phyloP scores from a whole-genome alignment of 2,797 vertebrate genomes.

The Gadopsis marmoratus region DNA sequence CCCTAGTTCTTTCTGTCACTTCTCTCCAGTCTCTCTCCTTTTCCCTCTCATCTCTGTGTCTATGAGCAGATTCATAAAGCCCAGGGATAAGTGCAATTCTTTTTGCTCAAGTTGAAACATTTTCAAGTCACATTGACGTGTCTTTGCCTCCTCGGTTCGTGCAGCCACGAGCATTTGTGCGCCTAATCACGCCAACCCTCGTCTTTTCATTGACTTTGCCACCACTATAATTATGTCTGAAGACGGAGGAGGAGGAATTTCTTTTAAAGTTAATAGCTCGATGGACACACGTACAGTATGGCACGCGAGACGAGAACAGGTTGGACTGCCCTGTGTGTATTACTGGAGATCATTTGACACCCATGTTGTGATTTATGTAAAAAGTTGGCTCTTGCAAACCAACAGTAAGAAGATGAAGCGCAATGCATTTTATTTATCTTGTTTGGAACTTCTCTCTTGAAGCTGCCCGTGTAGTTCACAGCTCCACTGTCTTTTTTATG shows the following conservation, averaged over 20 bases:
- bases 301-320: not conserved
- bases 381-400: not conserved
- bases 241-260: not conserved
- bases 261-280: not conserved
- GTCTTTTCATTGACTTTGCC: not conserved
- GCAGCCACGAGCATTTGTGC: not conserved
- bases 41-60: not conserved
- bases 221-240: slow-evolving; percentile 8
- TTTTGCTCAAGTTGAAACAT: not conserved
- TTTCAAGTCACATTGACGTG: not conserved
- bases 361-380: not conserved
- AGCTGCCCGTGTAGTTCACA: slow-evolving; percentile 14
- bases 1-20: not conserved
- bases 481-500: slow-evolving; percentile 23
- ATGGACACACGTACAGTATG: not conserved
- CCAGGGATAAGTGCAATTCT: not conserved
- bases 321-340: not conserved
- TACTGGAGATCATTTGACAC: slow-evolving; percentile 10
- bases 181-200: too few relatives aligned
- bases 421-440: not conserved
- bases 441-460: slow-evolving; percentile 7
- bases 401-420: not conserved
- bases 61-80: not conserved
- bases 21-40: not conserved
- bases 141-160: not conserved